Conservation (phyloP, 2,888 invertebrate genomes). For the Apotomis capreana region DNA sequence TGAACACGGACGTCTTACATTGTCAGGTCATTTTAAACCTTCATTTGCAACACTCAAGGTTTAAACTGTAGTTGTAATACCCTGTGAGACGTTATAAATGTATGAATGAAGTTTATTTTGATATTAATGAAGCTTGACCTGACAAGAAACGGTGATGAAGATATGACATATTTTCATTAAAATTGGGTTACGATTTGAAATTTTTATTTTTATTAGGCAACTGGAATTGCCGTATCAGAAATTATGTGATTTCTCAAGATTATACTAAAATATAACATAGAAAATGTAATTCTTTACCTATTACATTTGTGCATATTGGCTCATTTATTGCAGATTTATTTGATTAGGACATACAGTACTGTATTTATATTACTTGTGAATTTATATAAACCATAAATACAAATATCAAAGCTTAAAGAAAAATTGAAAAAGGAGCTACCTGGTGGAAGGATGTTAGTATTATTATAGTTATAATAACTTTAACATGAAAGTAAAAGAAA, state of each 20-base stretch:
- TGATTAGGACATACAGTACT: too few species aligned
- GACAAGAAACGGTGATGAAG: slow-evolving; percentile 13
- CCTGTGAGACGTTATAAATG: background rate
- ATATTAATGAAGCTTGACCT: slow-evolving; percentile 19
- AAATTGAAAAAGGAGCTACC: too few species aligned
- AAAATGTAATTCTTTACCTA: too few species aligned
- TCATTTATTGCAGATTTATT: too few species aligned
- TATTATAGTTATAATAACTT: too few species aligned
- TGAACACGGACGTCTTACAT: slow-evolving; percentile 10
- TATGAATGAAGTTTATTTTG: slow-evolving; percentile 33
- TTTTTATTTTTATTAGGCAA: background rate
- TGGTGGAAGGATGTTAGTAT: too few species aligned
- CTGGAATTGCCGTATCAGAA: background rate
- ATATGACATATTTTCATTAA: slow-evolving; percentile 18
- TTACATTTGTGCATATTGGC: too few species aligned
- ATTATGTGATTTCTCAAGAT: background rate
- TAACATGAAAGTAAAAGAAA: too few species aligned
- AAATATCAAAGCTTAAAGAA: too few species aligned
- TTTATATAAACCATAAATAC: too few species aligned
- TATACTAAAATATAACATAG: too few species aligned
- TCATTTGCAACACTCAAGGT: background rate
- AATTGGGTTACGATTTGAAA: slow-evolving; percentile 7
- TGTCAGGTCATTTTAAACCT: slow-evolving; percentile 12
- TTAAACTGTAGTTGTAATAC: background rate
- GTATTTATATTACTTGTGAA: too few species aligned